Evolutionary conservation across 2,797 vertebrate species (phyloP), one percentile per base, ranked within the genome.

Genomic region (Spinibarbus caldwelli): DNA sequence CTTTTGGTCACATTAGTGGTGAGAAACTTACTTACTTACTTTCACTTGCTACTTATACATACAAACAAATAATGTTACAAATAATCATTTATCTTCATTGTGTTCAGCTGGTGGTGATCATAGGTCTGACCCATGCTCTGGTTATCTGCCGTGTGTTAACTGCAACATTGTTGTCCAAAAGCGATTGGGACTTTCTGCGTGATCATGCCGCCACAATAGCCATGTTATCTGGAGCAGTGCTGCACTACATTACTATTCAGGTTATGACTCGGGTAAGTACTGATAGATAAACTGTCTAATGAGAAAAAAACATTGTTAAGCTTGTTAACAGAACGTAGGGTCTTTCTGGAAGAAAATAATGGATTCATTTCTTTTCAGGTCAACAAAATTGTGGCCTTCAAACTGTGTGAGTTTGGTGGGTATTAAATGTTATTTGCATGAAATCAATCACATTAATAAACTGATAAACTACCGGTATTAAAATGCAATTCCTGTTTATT

Each of bases 121-220:
- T 99, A 0, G 97, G 97, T 86, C 92, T 99, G 34, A 95, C 97
- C 0, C 97, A 97, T 0, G 92, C 91, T 0, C 92, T 99, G 49
- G 97, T 99, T 90, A 93, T 99, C 75, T 97, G 95, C 93, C 96
- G 98, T 0, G 96, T 97, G 41, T 72, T 98, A 6, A 91, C 93
- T 0, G 93, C 93, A 0, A 96, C 95, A 0, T 5, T 94, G 59
- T 89, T 99, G 82, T 92, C 91, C 34, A 90, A 94, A 38, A 92
- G 92, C 3, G 0, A 66, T 0, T 92, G 86, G 45, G 67, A 86
- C 70, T 94, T 97, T 75, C 83, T 97, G 62, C 92, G 80, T 0
- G 92, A 92, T 19, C 86, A 95, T 57, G 95, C 96, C 80, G 93
- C 92, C 90, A 95, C 91, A 0, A 88, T 92, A 0, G 95, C 96